phyloP scores from a whole-genome alignment of 1,140 invertebrate genomes.

The Amphibalanus amphitrite region DNA sequence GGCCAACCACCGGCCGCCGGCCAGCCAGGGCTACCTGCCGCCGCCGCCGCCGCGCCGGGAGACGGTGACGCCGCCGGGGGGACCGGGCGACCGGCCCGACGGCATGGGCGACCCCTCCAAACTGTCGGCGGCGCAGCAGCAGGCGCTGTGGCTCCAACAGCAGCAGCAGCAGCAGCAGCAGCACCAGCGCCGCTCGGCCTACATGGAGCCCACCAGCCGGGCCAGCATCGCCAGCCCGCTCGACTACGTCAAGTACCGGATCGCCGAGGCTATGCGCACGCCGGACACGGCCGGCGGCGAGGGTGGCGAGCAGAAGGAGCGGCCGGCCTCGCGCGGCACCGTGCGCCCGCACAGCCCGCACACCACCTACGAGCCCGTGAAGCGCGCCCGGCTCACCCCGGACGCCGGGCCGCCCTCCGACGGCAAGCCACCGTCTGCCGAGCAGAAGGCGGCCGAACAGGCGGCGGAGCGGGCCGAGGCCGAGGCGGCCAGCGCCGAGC shows the following conservation, averaged over 20 bases:
- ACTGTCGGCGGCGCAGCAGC: neutral
- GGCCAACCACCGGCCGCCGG: neutral
- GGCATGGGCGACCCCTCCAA: neutral
- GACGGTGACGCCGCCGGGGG: neutral
- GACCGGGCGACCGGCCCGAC: neutral
- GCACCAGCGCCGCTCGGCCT: neutral
- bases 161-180: neutral
- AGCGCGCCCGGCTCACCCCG: neutral
- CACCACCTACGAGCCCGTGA: neutral
- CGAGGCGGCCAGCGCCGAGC: neutral
- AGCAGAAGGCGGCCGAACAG: neutral
- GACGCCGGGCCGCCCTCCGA: neutral
- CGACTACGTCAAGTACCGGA: conserved; percentile 5
- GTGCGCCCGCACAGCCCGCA: neutral
- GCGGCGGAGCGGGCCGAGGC: neutral
- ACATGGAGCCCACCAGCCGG: neutral
- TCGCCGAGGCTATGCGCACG: conserved; percentile 3
- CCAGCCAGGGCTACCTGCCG: neutral
- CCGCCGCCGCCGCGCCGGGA: neutral
- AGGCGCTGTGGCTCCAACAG: neutral
- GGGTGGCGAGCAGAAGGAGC: neutral
- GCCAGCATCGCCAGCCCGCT: neutral
- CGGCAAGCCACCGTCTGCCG: neutral
- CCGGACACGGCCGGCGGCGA: neutral
- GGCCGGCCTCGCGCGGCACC: neutral